A percentile compares a stretch with the other conserved stretches of the same genome.
phyloP scores from a whole-genome alignment of 2,113 vertebrate species.

The Arothron firmamentum region DNA sequence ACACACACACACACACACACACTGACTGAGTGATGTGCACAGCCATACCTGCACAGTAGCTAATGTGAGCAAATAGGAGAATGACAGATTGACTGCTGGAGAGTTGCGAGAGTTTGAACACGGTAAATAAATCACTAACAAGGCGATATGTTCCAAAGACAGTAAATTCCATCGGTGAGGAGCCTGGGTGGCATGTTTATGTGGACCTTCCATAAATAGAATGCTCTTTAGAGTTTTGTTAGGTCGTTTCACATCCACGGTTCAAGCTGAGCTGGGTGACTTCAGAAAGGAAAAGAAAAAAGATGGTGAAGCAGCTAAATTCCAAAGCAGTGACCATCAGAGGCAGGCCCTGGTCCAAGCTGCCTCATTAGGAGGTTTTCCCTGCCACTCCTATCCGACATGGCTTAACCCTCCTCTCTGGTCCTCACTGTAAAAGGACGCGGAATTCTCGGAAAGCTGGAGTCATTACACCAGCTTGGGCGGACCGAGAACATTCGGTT shows the following conservation, averaged over 20 bases:
- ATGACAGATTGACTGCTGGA: conserved; percentile 51
- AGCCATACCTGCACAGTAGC: conserved; percentile 8
- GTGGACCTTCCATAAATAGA: conserved; percentile 54
- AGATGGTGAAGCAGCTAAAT: conserved; percentile 37
- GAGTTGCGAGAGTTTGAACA: conserved; percentile 42
- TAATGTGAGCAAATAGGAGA: conserved; percentile 13
- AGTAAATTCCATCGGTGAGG: conserved; percentile 44
- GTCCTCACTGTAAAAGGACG: conserved; percentile 33
- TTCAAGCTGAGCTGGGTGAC: conserved; percentile 7
- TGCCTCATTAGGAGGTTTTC: conserved; percentile 19
- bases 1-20: conserved; percentile 2
- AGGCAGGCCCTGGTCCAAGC: conserved; percentile 2
- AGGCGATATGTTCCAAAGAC: conserved; percentile 41
- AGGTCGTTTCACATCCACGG: conserved; percentile 28
- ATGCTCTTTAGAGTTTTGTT: conserved; percentile 41
- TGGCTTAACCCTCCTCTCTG: neutral
- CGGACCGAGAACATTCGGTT: conserved; percentile 61
- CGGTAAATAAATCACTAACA: conserved; percentile 58
- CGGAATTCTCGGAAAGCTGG: conserved; percentile 39
- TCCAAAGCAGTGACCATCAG: conserved; percentile 48
- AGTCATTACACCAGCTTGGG: conserved; percentile 42
- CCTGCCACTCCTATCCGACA: conserved; percentile 1
- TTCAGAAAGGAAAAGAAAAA: conserved; percentile 3
- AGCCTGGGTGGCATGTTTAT: conserved; percentile 54
- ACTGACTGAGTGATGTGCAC: conserved; percentile 12